Percentiles rank a stretch among this genome's conserved stretches.
These are phyloP conservation scores for Helicoverpa zea DNA, from an alignment of 1,140 invertebrate genomes.

Conservation along the genomic window DNA sequence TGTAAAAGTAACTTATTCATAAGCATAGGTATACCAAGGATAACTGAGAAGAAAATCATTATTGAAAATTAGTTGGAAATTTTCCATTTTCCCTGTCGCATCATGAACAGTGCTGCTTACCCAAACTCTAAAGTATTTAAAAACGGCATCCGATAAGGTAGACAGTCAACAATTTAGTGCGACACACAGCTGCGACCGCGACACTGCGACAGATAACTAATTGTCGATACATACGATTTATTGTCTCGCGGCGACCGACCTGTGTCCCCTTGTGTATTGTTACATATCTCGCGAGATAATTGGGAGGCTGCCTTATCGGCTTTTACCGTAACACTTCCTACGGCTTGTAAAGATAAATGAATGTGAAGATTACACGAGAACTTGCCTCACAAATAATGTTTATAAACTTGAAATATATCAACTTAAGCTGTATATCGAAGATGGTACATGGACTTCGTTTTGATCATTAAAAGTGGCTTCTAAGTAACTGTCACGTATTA, in stretches of 20 bases:
- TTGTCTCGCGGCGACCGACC: background rate
- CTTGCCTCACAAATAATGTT: constrained; percentile 17
- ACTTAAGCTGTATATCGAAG: no score
- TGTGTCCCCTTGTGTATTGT: constrained; percentile 27
- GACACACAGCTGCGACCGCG: constrained; percentile 15
- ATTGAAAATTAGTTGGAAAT: no score
- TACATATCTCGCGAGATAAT: constrained; percentile 44
- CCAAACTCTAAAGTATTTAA: background rate
- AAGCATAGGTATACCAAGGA: no score
- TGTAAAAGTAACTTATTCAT: no score
- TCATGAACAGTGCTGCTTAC: background rate
- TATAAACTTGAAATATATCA: background rate
- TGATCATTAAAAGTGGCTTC: no score
- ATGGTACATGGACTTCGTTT: no score
- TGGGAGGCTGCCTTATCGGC: constrained; percentile 25
- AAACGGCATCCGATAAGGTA: constrained; percentile 1
- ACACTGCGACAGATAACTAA: constrained; percentile 39
- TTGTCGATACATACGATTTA: constrained; percentile 40
- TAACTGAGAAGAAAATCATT: no score
- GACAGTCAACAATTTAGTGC: constrained; percentile 1
- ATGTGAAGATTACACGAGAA: background rate
- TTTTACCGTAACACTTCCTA: constrained; percentile 14
- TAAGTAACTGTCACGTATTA: no score
- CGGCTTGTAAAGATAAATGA: constrained; percentile 26
- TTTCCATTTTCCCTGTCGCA: background rate